Base-by-base conservation (phyloP, 1,140 invertebrate genomes). In the Antheraea mylitta region DNA sequence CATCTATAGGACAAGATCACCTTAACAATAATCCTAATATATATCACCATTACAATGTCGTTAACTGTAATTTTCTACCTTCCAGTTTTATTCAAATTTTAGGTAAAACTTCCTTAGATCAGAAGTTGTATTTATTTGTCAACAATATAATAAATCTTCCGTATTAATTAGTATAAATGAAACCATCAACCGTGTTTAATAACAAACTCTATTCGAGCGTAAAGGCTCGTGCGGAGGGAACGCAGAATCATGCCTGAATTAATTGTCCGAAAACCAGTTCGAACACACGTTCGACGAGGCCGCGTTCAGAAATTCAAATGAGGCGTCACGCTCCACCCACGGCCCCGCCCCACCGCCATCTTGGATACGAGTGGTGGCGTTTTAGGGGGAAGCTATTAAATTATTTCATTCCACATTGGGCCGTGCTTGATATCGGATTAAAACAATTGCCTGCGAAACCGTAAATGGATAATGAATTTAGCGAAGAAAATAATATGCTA, bases 391-490 rank as follows among this genome's bases (percentile, higher is more conserved):
- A 86, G 85, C 87, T 91, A 89, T 89, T 89, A 88, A 91, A 91
- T 91, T 88, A 91, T 91, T 90, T 91, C 89, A 91, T 91, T 91
- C 86, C 83, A 80, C 85, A 87, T 86, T 81, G 83, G 81, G 86
- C 89, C 82, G 87, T 81, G 81, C 74, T 73, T 77, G 85, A 75
- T 88, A 88, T 87, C 87, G 87, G 87, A 90, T 91, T 90, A 89
- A 89, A 90, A 90, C 89, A 90, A 91, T 91, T 91, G 88, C 89
- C 86, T 82, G 84, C 83, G 80, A 86, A 86, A 89, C 85, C 86
- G 80, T 90, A 89, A 91, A 91, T 85, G 87, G 87, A 87, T 91
- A 91, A 90, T 90, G 84, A 89, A 85, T 90, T 91, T 90, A 84
- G 81, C 78, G 85, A 83, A 82, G 82, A 87, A 91, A 87, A 90